Percentiles rank a stretch among this genome's conserved stretches.
Conservation (phyloP, 1,140 invertebrate species). For the Aphidius ervi region DNA sequence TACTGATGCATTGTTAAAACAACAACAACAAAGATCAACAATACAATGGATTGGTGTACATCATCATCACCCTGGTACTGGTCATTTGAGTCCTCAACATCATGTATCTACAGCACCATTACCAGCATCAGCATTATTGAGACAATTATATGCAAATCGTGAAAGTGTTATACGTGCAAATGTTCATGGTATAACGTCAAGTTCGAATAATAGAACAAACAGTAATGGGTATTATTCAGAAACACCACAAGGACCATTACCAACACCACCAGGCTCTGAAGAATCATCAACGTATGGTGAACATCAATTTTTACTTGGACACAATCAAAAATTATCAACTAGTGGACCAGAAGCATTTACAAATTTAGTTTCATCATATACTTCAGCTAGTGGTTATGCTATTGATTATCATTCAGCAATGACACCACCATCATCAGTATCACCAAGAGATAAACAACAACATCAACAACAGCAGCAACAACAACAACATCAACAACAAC, state of each 20-base stretch:
- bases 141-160: slow-evolving; percentile 74
- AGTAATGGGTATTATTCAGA: slow-evolving; percentile 51
- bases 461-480: slow-evolving; percentile 50
- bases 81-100: slow-evolving; percentile 63
- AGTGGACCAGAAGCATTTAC: slow-evolving; percentile 58
- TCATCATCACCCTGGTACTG: slow-evolving; percentile 46
- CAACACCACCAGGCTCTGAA: slow-evolving; percentile 82
- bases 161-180: slow-evolving; percentile 92
- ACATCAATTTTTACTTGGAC: slow-evolving; percentile 67
- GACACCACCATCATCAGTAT: slow-evolving; percentile 92
- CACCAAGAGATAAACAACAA: slow-evolving; percentile 81
- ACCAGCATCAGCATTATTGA: slow-evolving; percentile 79
- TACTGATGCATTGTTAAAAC: slow-evolving; percentile 76
- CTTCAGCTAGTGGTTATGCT: slow-evolving; percentile 60
- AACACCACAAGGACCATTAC: slow-evolving; percentile 64
- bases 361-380: slow-evolving; percentile 59
- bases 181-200: slow-evolving; percentile 68
- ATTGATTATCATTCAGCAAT: slow-evolving; percentile 86
- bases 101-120: slow-evolving; percentile 56
- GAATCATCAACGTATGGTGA: slow-evolving; percentile 68
- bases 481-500: slow-evolving; percentile 32
- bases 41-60: slow-evolving; percentile 92
- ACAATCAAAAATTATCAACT: slow-evolving; percentile 51
- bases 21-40: slow-evolving; percentile 78
- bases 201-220: slow-evolving; percentile 43